Conservation (phyloP, 2,888 invertebrate species). For the Podotricha telesiphe region DNA sequence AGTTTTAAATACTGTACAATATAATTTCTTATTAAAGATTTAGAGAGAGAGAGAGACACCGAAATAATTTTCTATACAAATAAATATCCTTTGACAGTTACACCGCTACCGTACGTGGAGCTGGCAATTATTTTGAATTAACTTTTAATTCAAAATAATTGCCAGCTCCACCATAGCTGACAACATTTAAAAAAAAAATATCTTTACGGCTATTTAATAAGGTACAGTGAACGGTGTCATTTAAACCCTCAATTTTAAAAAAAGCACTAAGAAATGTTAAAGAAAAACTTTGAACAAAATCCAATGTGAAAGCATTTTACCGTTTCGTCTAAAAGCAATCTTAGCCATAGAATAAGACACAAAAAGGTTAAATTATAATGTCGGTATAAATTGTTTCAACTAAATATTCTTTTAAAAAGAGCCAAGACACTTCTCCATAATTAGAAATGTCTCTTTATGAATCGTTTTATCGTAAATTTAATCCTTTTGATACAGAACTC, state of each 20-base stretch:
- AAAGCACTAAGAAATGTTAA: background rate
- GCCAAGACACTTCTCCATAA: no score
- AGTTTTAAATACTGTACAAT: background rate
- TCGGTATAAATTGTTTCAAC: background rate
- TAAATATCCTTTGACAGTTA: background rate
- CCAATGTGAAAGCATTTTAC: background rate
- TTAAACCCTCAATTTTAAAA: slow-evolving; percentile 7
- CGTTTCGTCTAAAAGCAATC: slow-evolving; percentile 2
- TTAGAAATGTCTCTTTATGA: no score
- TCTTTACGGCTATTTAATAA: slow-evolving; percentile 4
- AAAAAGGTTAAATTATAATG: background rate
- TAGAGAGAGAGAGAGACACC: background rate
- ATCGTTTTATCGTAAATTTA: no score
- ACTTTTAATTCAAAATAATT: slow-evolving; percentile 15
- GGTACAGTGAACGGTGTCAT: slow-evolving; percentile 1
- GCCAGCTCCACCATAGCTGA: background rate
- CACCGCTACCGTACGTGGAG: background rate
- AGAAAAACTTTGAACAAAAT: slow-evolving; percentile 5
- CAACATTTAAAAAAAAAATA: slow-evolving; percentile 2
- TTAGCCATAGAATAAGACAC: background rate
- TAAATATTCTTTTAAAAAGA: no score
- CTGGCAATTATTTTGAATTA: no score
- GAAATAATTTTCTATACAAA: background rate
- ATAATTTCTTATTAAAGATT: background rate
- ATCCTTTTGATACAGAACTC: background rate